Evolutionary conservation across 2,797 vertebrate genomes (phyloP), one percentile per base, ranked within the genome.

Genomic region (Chrosomus eos): DNA sequence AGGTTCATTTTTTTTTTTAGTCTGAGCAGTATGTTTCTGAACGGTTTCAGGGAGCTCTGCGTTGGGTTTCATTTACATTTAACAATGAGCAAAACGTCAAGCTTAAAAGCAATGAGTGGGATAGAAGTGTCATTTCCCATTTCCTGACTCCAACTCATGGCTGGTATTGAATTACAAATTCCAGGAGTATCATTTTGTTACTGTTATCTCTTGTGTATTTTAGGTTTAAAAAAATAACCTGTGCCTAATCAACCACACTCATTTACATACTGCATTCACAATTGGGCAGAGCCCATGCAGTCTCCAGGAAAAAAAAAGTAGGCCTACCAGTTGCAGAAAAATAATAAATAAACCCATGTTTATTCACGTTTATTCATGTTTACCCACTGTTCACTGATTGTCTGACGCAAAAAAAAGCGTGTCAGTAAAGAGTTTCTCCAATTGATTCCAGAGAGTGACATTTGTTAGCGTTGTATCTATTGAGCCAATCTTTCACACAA

Each of bases 61-160:
- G 36, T 53, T 43, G 45, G 31, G 85, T 70, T 77, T 82, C 85
- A 78, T 86, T 82, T 82, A 66, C 75, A 77, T 81, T 81, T 55
- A 82, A 53, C 23, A 7, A 53, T 51, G 53, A 60, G 74, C 38
- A 62, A 18, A 58, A 36, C 48, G 23, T 70, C 21, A 76, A 74
- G 14, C 55, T 60, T 62, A 45, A 68, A 77, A 77, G 73, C 72
- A 19, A n/a, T 31, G 72, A 60, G 74, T 77, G 82, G 62, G 73
- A 58, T 58, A 28, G 48, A 84, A 40, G 36, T 58, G 82, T 76
- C 62, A 83, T 40, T 26, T 77, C 36, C 19, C 64, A 45, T 26
- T 58, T 70, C 64, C 62, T 67, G 26, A 43, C 26, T 67, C 43
- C 31, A 51, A 10, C 43, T 51, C 58, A 66, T 26, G 66, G 58